Percentiles rank a stretch among this genome's conserved stretches.
Conservation (phyloP, 2,888 invertebrate genomes). For the Plagiodera versicolora region DNA sequence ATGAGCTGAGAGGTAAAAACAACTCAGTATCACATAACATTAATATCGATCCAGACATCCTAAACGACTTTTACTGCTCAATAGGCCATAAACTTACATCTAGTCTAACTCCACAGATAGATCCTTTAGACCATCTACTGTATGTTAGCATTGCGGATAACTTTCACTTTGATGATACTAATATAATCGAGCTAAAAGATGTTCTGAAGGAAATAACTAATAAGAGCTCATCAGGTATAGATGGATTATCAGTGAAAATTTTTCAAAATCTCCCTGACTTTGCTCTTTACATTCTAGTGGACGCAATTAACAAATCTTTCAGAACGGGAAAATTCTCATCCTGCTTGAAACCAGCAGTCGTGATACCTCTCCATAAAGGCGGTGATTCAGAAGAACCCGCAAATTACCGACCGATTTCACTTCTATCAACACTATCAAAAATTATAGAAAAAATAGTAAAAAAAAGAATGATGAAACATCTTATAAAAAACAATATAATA, state of each 20-base stretch:
- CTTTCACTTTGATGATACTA: too few relatives aligned
- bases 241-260: too few relatives aligned
- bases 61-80: background rate
- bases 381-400: background rate
- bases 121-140: background rate
- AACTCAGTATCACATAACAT: background rate
- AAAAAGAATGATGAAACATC: background rate
- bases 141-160: too few relatives aligned
- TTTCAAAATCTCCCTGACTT: too few relatives aligned
- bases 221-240: too few relatives aligned
- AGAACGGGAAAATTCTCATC: background rate
- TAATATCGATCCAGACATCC: background rate
- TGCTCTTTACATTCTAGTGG: too few relatives aligned
- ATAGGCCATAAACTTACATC: background rate
- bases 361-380: constrained; percentile 4
- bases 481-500: constrained; percentile 1
- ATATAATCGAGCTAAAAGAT: too few relatives aligned
- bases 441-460: background rate
- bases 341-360: background rate
- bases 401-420: constrained; percentile 1
- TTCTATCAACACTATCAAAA: constrained; percentile 1
- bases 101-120: background rate
- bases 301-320: too few relatives aligned
- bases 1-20: background rate
- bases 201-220: too few relatives aligned